A percentile compares a stretch with the other conserved stretches of the same genome.
Conservation (phyloP, 1,140 invertebrate genomes). For the Drosophila navojoa region DNA sequence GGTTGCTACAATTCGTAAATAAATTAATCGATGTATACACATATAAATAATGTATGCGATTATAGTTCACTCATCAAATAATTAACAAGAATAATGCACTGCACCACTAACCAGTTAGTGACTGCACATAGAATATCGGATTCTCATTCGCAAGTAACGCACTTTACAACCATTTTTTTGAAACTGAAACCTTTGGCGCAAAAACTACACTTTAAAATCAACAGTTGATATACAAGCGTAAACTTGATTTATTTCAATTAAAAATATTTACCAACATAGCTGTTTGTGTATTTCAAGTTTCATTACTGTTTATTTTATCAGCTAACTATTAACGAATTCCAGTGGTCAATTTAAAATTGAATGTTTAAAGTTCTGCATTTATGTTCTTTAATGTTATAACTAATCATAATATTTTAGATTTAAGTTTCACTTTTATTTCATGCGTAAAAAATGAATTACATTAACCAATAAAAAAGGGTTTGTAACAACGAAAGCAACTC, state of each 20-base stretch:
- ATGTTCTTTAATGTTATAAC: conserved; percentile 7
- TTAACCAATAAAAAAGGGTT: conserved; percentile 28
- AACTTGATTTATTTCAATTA: conserved; percentile 68
- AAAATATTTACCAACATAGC: conserved; percentile 79
- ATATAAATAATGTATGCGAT: too few relatives aligned
- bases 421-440: conserved; percentile 30
- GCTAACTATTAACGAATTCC: conserved; percentile 48
- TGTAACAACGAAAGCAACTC: conserved; percentile 21
- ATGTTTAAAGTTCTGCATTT: conserved; percentile 12
- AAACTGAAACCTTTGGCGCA: not conserved
- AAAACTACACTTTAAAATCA: not conserved
- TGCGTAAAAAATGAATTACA: conserved; percentile 34
- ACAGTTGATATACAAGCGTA: not conserved
- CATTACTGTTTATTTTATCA: conserved; percentile 67
- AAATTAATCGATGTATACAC: too few relatives aligned
- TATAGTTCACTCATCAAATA: too few relatives aligned
- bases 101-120: too few relatives aligned
- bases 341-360: conserved; percentile 41
- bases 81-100: too few relatives aligned
- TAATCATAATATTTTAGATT: conserved; percentile 24
- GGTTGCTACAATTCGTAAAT: too few relatives aligned
- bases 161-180: not conserved
- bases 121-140: too few relatives aligned
- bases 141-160: not conserved
- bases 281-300: conserved; percentile 65